These are phyloP conservation scores for Bombus superbus DNA, from an alignment of 1,140 invertebrate species.

Conservation along the genomic window DNA sequence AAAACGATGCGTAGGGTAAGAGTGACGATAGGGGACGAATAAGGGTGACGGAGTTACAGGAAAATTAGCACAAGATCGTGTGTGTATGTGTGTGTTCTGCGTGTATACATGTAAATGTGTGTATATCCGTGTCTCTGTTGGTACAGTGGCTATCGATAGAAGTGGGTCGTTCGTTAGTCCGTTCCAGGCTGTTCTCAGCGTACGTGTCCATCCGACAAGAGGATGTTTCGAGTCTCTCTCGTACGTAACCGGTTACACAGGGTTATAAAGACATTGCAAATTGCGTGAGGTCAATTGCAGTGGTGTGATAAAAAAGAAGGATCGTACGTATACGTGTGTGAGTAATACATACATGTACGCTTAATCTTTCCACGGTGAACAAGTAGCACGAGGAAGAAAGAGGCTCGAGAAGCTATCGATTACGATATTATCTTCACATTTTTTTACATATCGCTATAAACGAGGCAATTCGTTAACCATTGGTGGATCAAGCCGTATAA, in stretches of 20 bases:
- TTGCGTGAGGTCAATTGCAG: constrained; percentile 70
- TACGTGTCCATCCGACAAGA: constrained; percentile 70
- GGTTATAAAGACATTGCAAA: constrained; percentile 65
- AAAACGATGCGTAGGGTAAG: constrained; percentile 6
- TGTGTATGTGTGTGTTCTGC: constrained; percentile 5
- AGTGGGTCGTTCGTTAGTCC: constrained; percentile 60
- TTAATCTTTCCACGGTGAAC: background rate
- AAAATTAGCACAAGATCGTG: constrained; percentile 60
- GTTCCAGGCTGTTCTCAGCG: constrained; percentile 61
- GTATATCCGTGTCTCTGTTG: constrained; percentile 19
- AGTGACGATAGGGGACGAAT: constrained; percentile 3
- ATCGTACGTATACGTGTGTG: constrained; percentile 19
- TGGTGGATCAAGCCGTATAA: too few species aligned
- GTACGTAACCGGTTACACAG: constrained; percentile 57
- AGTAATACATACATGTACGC: background rate
- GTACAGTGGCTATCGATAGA: constrained; percentile 41
- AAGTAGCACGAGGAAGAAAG: background rate
- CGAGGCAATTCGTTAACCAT: too few species aligned
- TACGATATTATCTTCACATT: rapidly evolving
- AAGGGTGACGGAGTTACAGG: constrained; percentile 36
- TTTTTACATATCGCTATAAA: too few species aligned
- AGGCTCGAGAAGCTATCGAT: background rate
- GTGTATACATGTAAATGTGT: constrained; percentile 27
- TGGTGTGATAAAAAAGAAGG: constrained; percentile 52
- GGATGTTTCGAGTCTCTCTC: constrained; percentile 66